A percentile compares a stretch with the other conserved stretches of the same genome.
These are phyloP conservation scores for Pseudorhombus dupliciocellatus DNA, from an alignment of 2,113 vertebrate species.

Conservation along the genomic window DNA sequence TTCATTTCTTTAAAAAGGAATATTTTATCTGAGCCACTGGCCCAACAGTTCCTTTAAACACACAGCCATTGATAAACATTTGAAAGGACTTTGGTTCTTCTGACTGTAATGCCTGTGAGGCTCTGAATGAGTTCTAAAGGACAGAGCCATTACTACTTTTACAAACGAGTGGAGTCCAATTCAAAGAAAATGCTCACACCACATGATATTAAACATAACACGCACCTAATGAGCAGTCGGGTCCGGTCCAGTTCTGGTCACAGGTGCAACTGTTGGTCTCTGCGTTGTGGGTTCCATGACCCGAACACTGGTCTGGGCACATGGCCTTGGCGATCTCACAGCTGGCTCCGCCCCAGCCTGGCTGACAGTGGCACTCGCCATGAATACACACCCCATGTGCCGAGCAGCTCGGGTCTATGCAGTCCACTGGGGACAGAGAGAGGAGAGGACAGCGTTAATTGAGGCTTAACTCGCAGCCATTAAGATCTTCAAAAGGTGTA, in stretches of 20 bases:
- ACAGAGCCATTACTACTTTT: too few relatives aligned
- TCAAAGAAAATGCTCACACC: background rate
- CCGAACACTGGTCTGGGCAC: constrained; percentile 97
- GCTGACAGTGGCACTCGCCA: constrained; percentile 94
- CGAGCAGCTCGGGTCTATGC: constrained; percentile 92
- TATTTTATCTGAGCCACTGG: background rate
- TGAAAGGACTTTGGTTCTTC: background rate
- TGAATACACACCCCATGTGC: constrained; percentile 93
- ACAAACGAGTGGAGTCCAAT: too few relatives aligned
- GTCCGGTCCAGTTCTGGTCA: constrained; percentile 94
- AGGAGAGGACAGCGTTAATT: background rate
- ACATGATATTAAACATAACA: background rate
- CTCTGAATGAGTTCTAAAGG: background rate
- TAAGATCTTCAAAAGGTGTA: too few relatives aligned
- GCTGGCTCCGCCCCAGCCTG: constrained; percentile 92
- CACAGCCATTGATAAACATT: background rate
- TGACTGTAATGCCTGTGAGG: constrained; percentile 14
- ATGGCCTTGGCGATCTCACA: constrained; percentile 95
- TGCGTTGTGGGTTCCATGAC: constrained; percentile 91
- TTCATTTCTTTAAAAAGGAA: background rate
- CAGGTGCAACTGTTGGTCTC: constrained; percentile 92
- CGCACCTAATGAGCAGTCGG: constrained; percentile 94
- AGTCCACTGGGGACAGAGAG: constrained; percentile 86
- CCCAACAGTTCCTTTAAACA: background rate
- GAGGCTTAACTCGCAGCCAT: too few relatives aligned